phyloP scores from a whole-genome alignment of 2,113 vertebrate species.

The Argyrosomus japonicus region DNA sequence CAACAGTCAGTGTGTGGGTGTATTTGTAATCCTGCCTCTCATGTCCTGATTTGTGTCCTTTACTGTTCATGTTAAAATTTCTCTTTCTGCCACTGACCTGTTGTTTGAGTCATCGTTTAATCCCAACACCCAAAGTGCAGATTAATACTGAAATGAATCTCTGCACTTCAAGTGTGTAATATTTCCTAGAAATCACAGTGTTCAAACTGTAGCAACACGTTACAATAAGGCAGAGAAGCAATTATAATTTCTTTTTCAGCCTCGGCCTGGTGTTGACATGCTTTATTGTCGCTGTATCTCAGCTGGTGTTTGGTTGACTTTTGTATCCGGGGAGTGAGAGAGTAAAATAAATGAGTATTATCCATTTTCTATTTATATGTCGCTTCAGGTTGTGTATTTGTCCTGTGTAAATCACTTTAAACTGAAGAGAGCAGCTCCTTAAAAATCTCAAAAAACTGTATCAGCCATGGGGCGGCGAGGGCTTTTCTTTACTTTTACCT shows the following conservation, averaged over 20 bases:
- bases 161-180: too few species aligned
- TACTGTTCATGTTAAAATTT: neutral
- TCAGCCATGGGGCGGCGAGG: neutral
- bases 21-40: constrained; percentile 10
- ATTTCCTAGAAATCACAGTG: neutral
- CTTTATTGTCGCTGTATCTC: neutral
- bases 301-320: neutral
- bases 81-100: neutral
- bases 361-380: neutral
- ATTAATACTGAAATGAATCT: neutral
- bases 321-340: neutral
- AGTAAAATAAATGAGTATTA: neutral
- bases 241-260: neutral
- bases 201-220: neutral
- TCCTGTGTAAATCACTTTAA: neutral
- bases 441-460: constrained; percentile 12
- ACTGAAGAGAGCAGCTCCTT: neutral
- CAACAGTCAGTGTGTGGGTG: constrained; percentile 16
- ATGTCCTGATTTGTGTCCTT: constrained; percentile 38
- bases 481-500: constrained; percentile 43
- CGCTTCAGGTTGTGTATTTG: neutral
- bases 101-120: neutral
- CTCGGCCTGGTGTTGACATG: neutral
- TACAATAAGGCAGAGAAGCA: neutral
- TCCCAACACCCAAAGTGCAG: neutral